phyloP scores from a whole-genome alignment of 2,797 vertebrate species.

The Paratrypauchen microcephalus region DNA sequence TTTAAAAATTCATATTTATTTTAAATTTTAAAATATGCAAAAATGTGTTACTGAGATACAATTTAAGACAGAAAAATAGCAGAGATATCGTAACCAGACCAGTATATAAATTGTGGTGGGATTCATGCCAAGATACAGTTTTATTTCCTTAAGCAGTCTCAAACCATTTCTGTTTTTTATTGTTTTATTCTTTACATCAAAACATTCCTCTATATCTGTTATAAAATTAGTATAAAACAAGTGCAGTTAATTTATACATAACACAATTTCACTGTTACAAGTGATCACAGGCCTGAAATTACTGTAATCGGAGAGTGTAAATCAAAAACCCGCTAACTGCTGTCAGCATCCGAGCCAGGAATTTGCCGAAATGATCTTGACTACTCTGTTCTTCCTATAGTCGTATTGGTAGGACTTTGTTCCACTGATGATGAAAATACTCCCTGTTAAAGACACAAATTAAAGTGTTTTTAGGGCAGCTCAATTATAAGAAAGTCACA shows the following conservation, averaged over 20 bases:
- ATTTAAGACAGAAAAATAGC: background rate
- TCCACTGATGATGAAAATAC: conserved; percentile 64
- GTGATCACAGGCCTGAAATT: conserved; percentile 2
- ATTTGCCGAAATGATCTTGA: conserved; percentile 50
- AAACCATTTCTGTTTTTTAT: background rate
- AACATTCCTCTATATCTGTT: background rate
- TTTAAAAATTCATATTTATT: background rate
- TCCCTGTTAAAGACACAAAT: conserved; percentile 50
- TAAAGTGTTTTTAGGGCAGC: background rate
- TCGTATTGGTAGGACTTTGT: conserved; percentile 63
- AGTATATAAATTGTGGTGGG: background rate
- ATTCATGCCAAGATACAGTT: background rate
- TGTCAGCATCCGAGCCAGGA: conserved; percentile 68
- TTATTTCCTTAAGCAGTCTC: background rate
- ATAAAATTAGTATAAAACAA: background rate
- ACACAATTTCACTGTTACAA: conserved; percentile 1
- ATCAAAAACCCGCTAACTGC: background rate
- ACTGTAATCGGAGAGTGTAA: background rate
- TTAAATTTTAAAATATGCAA: background rate
- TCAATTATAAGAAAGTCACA: too few species aligned
- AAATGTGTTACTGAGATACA: background rate
- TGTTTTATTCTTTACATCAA: background rate
- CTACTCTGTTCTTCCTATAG: conserved; percentile 52
- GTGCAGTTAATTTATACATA: conserved; percentile 6
- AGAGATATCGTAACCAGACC: background rate